phyloP scores from a whole-genome alignment of 1,140 invertebrate species.

The Platyura marginata region DNA sequence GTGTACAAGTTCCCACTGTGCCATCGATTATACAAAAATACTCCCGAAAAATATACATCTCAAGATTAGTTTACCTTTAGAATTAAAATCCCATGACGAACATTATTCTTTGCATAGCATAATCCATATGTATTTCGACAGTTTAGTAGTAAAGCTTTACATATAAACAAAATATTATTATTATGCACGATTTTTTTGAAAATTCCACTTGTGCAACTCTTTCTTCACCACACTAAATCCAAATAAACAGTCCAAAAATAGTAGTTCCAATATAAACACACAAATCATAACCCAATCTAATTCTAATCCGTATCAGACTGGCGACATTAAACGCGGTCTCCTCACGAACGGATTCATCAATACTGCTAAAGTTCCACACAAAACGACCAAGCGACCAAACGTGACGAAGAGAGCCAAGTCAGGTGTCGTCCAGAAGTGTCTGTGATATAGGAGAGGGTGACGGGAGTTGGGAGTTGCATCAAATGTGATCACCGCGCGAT shows the following conservation, averaged over 20 bases:
- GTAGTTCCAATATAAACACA: background rate
- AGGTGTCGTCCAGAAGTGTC: conserved; percentile 1
- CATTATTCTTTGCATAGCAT: background rate
- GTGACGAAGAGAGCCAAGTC: conserved; percentile 1
- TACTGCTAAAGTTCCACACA: conserved; percentile 1
- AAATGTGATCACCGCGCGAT: too few species aligned
- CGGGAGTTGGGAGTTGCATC: background rate
- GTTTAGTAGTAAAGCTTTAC: too few species aligned
- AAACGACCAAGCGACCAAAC: conserved; percentile 1
- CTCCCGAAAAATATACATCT: too few species aligned
- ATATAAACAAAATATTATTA: too few species aligned
- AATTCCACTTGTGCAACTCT: background rate
- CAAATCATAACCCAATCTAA: background rate
- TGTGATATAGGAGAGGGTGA: background rate
- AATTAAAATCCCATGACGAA: background rate
- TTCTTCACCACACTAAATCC: background rate
- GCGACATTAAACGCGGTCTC: background rate
- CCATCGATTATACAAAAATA: too few species aligned
- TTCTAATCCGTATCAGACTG: background rate
- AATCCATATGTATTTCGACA: background rate
- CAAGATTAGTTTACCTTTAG: background rate
- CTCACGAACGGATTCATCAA: conserved; percentile 2
- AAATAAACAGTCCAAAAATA: background rate
- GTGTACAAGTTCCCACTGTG: too few species aligned
- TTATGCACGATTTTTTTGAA: background rate